A percentile compares a stretch with the other conserved stretches of the same genome.
Conservation (phyloP, 2,888 invertebrate genomes). For the Dryococelus australis region DNA sequence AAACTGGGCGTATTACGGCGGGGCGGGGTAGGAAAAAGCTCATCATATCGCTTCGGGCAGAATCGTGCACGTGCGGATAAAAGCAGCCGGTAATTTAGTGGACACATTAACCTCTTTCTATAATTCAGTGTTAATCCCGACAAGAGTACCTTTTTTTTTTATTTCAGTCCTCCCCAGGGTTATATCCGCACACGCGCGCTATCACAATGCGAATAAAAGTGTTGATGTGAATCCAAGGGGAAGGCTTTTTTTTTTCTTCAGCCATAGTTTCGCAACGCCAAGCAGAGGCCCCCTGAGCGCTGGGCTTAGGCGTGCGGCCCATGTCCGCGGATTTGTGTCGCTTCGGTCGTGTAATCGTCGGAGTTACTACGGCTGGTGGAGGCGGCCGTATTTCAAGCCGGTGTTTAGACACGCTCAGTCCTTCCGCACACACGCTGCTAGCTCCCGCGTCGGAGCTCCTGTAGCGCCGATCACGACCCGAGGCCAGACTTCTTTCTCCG, state of each 20-base stretch:
- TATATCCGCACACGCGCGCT: neutral
- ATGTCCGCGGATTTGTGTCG: neutral
- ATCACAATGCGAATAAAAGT: neutral
- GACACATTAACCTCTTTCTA: neutral
- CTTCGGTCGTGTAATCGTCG: neutral
- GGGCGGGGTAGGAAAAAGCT: too few relatives aligned
- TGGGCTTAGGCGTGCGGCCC: neutral
- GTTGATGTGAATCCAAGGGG: neutral
- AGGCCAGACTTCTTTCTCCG: too few relatives aligned
- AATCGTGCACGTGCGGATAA: too few relatives aligned
- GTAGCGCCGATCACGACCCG: too few relatives aligned
- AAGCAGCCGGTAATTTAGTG: neutral
- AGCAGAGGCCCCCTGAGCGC: neutral
- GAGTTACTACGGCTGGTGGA: neutral
- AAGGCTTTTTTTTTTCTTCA: neutral
- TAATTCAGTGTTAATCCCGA: neutral
- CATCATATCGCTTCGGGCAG: too few relatives aligned
- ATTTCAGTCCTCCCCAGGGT: neutral
- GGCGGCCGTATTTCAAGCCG: neutral
- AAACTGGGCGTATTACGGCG: too few relatives aligned
- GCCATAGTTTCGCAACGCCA: neutral
- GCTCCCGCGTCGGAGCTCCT: too few relatives aligned
- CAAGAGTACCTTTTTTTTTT: neutral
- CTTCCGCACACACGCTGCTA: too few relatives aligned
- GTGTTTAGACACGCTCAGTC: too few relatives aligned